These are phyloP conservation scores for Avahi laniger DNA, from an alignment of 2,797 vertebrate species.

Conservation along the genomic window DNA sequence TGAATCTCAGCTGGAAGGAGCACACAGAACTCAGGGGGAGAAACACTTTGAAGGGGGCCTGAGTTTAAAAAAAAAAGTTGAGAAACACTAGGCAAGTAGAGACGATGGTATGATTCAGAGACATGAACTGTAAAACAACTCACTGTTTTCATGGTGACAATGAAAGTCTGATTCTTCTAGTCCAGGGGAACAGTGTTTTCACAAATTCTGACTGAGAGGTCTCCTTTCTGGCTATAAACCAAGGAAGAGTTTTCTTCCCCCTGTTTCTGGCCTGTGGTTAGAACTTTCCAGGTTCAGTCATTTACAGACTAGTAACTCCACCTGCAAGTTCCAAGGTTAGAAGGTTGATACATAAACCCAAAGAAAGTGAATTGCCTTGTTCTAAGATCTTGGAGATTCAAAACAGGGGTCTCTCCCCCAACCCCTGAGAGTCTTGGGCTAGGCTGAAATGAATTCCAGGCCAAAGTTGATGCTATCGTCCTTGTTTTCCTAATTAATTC, in stretches of 20 bases:
- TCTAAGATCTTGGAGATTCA: slow-evolving; percentile 72
- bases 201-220: neutral
- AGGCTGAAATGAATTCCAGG: slow-evolving; percentile 74
- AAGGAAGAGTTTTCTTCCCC: neutral
- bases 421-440: slow-evolving; percentile 32
- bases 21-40: neutral
- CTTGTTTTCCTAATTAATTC: slow-evolving; percentile 69
- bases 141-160: neutral
- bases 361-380: slow-evolving; percentile 59
- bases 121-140: neutral
- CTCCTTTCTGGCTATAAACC: neutral
- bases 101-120: neutral
- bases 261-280: neutral
- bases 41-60: neutral
- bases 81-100: neutral
- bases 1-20: neutral
- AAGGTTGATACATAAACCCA: neutral
- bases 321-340: neutral
- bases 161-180: neutral
- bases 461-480: slow-evolving; percentile 71
- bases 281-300: neutral
- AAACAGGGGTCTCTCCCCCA: slow-evolving; percentile 59
- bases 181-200: neutral
- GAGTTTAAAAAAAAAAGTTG: neutral
- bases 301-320: neutral